phyloP scores from a whole-genome alignment of 2,888 invertebrate genomes.

The Megamerina dolium region DNA sequence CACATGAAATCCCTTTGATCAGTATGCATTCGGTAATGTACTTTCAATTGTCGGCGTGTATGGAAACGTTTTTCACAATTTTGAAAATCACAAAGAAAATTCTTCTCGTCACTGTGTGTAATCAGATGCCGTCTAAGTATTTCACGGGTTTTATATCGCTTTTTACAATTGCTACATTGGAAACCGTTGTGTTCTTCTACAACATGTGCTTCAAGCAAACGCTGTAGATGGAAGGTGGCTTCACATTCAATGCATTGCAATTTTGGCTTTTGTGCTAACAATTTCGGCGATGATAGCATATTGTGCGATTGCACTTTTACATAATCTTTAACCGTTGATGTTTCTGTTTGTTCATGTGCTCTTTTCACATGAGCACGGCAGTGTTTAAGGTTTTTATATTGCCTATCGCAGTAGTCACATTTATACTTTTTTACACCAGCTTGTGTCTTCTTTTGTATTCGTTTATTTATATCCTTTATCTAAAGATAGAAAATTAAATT shows the following conservation, averaged over 20 bases:
- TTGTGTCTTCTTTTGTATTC: background rate
- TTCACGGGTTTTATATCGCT: background rate
- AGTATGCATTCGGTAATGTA: slow-evolving; percentile 32
- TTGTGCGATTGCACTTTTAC: too few relatives aligned
- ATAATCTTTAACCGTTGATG: too few relatives aligned
- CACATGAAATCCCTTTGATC: slow-evolving; percentile 25
- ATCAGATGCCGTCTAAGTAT: background rate
- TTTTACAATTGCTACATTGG: background rate
- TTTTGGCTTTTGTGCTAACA: background rate
- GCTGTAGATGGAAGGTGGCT: background rate
- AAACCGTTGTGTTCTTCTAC: background rate
- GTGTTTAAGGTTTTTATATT: background rate
- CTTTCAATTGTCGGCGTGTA: slow-evolving; percentile 27
- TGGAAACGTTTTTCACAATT: slow-evolving; percentile 35
- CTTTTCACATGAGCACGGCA: background rate
- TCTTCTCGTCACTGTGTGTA: slow-evolving; percentile 20
- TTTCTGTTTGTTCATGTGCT: background rate
- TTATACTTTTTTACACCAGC: background rate
- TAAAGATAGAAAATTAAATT: too few relatives aligned
- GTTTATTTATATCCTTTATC: too few relatives aligned
- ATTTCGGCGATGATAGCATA: background rate
- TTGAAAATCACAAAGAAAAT: slow-evolving; percentile 28
- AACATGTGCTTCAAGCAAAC: background rate
- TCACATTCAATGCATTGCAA: background rate
- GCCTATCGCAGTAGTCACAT: background rate